phyloP scores from a whole-genome alignment of 2,888 invertebrate species.

The Lasioglossum villosulum region DNA sequence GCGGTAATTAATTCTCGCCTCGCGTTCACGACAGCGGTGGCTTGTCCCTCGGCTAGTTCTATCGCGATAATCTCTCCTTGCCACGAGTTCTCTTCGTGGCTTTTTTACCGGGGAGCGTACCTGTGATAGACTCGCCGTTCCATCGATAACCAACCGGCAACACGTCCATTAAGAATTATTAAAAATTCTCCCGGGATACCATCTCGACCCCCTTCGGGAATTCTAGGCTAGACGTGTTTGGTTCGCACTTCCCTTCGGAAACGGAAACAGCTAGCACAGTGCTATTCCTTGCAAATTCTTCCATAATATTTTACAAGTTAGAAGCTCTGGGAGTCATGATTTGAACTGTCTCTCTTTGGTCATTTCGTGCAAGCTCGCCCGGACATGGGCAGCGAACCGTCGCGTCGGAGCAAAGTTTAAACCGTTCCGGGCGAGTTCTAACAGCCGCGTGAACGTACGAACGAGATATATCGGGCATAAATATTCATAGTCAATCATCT shows the following conservation, averaged over 20 bases:
- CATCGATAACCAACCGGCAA: background rate
- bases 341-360: background rate
- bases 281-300: background rate
- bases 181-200: background rate
- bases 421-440: constrained; percentile 26
- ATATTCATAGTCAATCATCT: constrained; percentile 61
- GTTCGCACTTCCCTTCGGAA: background rate
- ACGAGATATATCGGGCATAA: constrained; percentile 49
- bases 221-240: background rate
- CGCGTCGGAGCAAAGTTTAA: background rate
- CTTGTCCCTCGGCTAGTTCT: background rate
- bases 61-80: background rate
- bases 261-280: background rate
- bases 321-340: background rate
- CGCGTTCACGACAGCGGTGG: constrained; percentile 42
- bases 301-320: background rate
- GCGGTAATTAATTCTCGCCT: constrained; percentile 64
- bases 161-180: constrained; percentile 16
- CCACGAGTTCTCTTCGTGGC: background rate
- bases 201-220: background rate
- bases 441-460: constrained; percentile 45
- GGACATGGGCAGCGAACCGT: background rate
- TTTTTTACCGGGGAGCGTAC: background rate
- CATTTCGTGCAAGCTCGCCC: background rate
- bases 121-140: background rate